These are phyloP conservation scores for Microcebus jonahi DNA, from an alignment of 2,113 vertebrate genomes.

Conservation along the genomic window DNA sequence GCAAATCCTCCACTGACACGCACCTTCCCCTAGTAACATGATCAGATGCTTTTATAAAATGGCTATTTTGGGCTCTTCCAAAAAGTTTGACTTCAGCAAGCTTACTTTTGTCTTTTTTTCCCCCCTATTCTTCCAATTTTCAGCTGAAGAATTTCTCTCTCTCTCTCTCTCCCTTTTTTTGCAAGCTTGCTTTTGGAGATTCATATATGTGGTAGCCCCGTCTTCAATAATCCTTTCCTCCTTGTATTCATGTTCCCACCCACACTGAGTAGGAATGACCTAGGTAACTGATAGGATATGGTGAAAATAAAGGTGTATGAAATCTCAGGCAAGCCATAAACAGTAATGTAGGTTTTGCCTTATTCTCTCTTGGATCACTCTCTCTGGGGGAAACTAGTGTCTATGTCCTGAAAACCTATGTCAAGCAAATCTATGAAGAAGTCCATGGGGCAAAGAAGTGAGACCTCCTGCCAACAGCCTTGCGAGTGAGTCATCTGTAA, in stretches of 20 bases:
- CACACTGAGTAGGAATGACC: not conserved
- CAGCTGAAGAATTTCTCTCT: too few relatives aligned
- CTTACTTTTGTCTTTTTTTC: not conserved
- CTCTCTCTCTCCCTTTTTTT: too few relatives aligned
- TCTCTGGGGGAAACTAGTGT: not conserved
- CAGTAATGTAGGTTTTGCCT: not conserved
- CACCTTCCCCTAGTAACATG: not conserved
- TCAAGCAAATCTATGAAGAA: not conserved
- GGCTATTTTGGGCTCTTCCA: not conserved
- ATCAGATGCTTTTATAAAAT: constrained; percentile 19
- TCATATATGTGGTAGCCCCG: not conserved
- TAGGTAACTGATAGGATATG: not conserved
- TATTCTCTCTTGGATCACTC: not conserved
- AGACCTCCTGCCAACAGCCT: not conserved
- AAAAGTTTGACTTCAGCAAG: constrained; percentile 10
- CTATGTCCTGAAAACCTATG: not conserved
- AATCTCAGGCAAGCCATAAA: not conserved
- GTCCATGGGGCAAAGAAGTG: not conserved
- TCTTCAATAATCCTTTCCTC: not conserved
- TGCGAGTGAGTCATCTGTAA: not conserved
- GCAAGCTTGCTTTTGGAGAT: not conserved
- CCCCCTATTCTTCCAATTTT: too few relatives aligned
- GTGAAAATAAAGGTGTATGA: not conserved
- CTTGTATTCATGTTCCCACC: not conserved
- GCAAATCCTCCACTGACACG: not conserved